phyloP scores from a whole-genome alignment of 2,797 vertebrate species.

The Strix occidentalis region DNA sequence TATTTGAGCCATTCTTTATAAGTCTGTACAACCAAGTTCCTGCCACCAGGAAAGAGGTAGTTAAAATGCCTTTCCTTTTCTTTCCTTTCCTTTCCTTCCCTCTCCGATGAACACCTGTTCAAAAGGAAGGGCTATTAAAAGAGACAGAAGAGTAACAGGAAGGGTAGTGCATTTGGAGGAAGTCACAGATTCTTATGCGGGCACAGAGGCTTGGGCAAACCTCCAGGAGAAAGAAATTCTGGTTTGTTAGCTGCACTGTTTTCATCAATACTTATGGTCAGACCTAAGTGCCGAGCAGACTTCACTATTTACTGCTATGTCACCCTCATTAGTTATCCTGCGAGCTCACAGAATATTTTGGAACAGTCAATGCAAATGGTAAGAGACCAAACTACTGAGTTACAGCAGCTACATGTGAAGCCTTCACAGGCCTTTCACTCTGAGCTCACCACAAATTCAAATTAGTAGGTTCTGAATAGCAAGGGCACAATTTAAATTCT shows the following conservation, averaged over 20 bases:
- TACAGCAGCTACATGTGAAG: not conserved
- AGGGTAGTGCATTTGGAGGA: not conserved
- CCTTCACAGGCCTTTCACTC: not conserved
- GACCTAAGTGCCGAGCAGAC: not conserved
- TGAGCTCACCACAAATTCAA: not conserved
- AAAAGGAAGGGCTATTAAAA: slow-evolving; percentile 65
- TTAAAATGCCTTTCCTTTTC: slow-evolving; percentile 34
- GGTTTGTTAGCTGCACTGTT: not conserved
- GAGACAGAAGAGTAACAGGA: slow-evolving; percentile 53
- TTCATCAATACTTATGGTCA: not conserved
- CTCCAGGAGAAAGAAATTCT: not conserved
- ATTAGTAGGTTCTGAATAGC: not conserved
- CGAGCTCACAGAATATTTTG: not conserved
- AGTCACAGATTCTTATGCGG: not conserved
- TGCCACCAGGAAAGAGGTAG: not conserved
- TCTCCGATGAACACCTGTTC: slow-evolving; percentile 33
- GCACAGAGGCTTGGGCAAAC: not conserved
- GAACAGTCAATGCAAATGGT: not conserved
- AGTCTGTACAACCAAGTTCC: not conserved
- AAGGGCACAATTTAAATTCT: not conserved
- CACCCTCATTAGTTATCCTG: not conserved
- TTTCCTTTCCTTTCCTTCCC: not conserved
- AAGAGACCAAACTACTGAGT: not conserved
- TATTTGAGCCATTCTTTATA: not conserved
- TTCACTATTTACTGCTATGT: not conserved